phyloP scores from a whole-genome alignment of 1,140 invertebrate species.

The Drosophila grimshawi region DNA sequence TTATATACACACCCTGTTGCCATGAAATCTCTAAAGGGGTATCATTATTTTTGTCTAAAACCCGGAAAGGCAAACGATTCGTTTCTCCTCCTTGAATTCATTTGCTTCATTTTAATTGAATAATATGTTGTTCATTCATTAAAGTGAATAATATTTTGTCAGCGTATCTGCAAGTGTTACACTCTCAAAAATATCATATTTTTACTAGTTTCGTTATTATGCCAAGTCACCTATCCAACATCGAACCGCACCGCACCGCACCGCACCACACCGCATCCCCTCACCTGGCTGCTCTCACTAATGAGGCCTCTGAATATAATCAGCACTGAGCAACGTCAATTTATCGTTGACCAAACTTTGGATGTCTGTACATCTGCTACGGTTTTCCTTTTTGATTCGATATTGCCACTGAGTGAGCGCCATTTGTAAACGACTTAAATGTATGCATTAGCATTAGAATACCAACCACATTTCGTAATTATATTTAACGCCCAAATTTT shows the following conservation, averaged over 20 bases:
- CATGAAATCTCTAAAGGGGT: neutral
- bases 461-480: neutral
- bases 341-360: slow-evolving; percentile 16
- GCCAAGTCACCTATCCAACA: slow-evolving; percentile 17
- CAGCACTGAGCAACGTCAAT: slow-evolving; percentile 14
- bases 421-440: neutral
- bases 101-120: too few relatives aligned
- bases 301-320: slow-evolving; percentile 20
- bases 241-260: neutral
- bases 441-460: slow-evolving; percentile 1
- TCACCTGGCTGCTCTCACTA: slow-evolving; percentile 1
- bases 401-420: slow-evolving; percentile 21
- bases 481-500: neutral
- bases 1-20: slow-evolving; percentile 3
- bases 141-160: neutral
- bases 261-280: neutral
- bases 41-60: too few relatives aligned
- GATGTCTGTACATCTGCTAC: slow-evolving; percentile 18
- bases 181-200: neutral
- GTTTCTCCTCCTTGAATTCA: too few relatives aligned
- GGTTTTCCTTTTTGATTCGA: slow-evolving; percentile 1
- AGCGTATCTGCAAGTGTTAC: neutral
- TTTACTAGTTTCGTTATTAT: neutral
- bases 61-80: too few relatives aligned
- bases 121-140: too few relatives aligned